Evolutionary conservation across 1,140 invertebrate species (phyloP).

Genomic region (Drosophila setifemur): DNA sequence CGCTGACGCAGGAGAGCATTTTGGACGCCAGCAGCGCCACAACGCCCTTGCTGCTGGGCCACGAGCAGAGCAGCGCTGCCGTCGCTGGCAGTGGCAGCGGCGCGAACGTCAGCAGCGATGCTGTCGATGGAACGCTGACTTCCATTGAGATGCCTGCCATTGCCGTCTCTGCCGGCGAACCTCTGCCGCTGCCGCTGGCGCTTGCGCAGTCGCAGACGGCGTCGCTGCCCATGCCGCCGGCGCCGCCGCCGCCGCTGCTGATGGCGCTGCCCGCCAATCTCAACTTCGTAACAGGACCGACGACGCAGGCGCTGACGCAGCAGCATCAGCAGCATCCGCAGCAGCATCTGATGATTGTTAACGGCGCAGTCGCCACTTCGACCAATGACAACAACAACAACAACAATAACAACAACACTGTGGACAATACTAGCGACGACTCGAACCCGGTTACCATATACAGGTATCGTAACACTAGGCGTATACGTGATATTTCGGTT

Average conservation of each 20-base stretch:
- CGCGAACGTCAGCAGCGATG: background rate
- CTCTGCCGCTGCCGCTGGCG: background rate
- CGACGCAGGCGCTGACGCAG: constrained; percentile 19
- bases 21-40: constrained; percentile 50
- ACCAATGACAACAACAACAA: constrained; percentile 63
- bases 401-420: constrained; percentile 87
- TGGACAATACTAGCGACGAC: constrained; percentile 90
- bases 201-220: background rate
- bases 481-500: background rate
- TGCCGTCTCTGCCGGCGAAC: background rate
- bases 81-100: background rate
- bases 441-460: constrained; percentile 91
- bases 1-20: constrained; percentile 34
- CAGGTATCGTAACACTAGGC: constrained; percentile 84
- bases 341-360: constrained; percentile 17
- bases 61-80: constrained; percentile 31
- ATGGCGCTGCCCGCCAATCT: constrained; percentile 58
- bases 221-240: constrained; percentile 1
- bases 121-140: constrained; percentile 13
- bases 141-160: constrained; percentile 27
- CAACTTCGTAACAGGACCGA: constrained; percentile 60
- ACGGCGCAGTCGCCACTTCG: constrained; percentile 64
- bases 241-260: constrained; percentile 35
- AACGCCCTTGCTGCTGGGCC: constrained; percentile 61
- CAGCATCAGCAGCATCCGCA: constrained; percentile 11